Base-by-base conservation (phyloP, 2,797 vertebrate species). In the Arctocebus calabarensis region DNA sequence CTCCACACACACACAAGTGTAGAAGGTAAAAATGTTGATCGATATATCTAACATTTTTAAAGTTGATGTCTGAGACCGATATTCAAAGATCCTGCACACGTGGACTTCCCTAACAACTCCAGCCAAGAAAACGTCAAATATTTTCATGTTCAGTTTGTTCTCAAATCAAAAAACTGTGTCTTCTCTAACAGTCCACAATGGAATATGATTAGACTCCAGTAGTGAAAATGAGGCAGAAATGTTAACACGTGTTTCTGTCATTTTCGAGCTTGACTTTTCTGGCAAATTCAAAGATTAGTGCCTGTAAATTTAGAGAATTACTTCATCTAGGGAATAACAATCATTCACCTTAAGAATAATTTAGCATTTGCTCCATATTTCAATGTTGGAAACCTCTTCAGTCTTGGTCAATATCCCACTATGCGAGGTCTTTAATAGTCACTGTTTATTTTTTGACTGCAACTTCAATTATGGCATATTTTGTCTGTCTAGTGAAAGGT, bases 221-320 rank as follows among this genome's bases (percentile, higher is more conserved):
- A 48, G 1, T 71, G 25, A 87, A 29, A 88, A 64, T 2, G 2
- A 66, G 17, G 29, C 45, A 90, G 43, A 93, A 92, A 88, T 85
- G 20, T 62, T 82, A 71, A 4, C 61, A 45, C 20, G 48, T 32
- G 22, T 90, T 95, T 88, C 40, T 57, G 8, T 71, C n/a, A 66
- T 55, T 95, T 95, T 78, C 45, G 84, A 37, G 1, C 7, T 96
- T 64, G 20, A 55, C 29, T 22, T 83, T 37, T 78, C 78, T 93
- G 82, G 25, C 59, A 87, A 55, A 75, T 78, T 86, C 71, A 83
- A 34, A n/a, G 85, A 16, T 78, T 73, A 86, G 12, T 23, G 19
- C 75, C n/a, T 84, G 61, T n/a, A 92, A 78, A 68, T 43, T 16
- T 32, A 83, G 95, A 14, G 13, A 71, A 52, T 84, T 14, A 7